Evolutionary conservation across 2,113 vertebrate genomes (phyloP), one percentile per base, ranked within the genome.

Genomic region (Festucalex cinctus): DNA sequence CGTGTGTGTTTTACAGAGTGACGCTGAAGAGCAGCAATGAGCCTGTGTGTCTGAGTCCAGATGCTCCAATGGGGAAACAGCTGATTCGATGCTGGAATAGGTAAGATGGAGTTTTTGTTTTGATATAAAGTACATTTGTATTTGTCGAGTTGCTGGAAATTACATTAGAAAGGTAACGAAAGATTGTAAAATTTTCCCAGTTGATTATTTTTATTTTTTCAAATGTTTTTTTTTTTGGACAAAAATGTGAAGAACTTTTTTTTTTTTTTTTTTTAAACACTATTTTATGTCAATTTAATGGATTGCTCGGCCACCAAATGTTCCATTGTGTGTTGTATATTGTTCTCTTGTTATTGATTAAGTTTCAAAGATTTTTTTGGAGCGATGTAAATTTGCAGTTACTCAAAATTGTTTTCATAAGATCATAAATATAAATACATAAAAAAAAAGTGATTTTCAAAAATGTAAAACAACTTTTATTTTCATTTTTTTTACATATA

Each of bases 61-160:
- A 73, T 1, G 72, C 54, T 3, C 53, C 1, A 0, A 67, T 90
- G 66, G 92, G 87, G 5, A 89, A 70, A 80, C 74, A 76, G 49
- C 78, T 93, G 46, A 57, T 79, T 35, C 82, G 56, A 46, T 93
- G 92, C 82, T 92, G 88, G 89, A 82, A 82, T 0, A 89, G 79
- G 92, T 93, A 69, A 88, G 80, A 62, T 1, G 5, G 39, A 14
- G 41, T 62, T 13, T 32, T 32, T 32, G 28, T 32, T 32, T 32
- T 32, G 28, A 32, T 6, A 22, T 39, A 39, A 22, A 1, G 12
- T 22, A 32, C 16, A 36, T 20, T 59, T 59, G 19, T 59, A 36
- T 36, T 20, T 22, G 19, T 22, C 22, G 20, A 61, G n/a, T 37
- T n/a, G 14, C 60, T 17, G 39, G n/a, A 62, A 41, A 22, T 24